Conservation (phyloP, 2,113 vertebrate species). For the Narcine bancroftii region DNA sequence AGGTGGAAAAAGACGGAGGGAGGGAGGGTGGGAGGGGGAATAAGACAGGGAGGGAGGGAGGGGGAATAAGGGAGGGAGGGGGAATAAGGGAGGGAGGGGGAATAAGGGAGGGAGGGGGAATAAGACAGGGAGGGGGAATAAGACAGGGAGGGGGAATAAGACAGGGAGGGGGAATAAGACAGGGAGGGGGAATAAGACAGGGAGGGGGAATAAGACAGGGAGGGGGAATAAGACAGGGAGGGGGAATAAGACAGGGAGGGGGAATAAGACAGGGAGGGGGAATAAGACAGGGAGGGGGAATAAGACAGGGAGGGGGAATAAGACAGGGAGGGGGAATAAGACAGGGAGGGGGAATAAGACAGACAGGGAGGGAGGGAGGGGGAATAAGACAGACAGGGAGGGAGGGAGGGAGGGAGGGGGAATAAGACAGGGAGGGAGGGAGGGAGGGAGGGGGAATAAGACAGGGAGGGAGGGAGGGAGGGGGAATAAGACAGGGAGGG, state of each 20-base stretch:
- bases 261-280: not conserved
- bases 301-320: not conserved
- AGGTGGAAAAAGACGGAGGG: not conserved
- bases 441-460: not conserved
- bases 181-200: not conserved
- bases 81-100: not conserved
- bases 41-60: not conserved
- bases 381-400: no score
- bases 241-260: not conserved
- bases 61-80: no score
- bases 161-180: not conserved
- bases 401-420: not conserved
- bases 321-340: not conserved
- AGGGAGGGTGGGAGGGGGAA: not conserved
- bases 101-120: not conserved
- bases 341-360: not conserved
- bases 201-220: not conserved
- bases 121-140: not conserved
- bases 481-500: not conserved
- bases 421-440: not conserved
- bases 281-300: not conserved
- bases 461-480: not conserved
- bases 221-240: not conserved
- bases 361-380: no score
- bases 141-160: not conserved